Evolutionary conservation across 1,140 invertebrate species (phyloP), one percentile per base, ranked within the genome.

Genomic region (Thrips palmi): DNA sequence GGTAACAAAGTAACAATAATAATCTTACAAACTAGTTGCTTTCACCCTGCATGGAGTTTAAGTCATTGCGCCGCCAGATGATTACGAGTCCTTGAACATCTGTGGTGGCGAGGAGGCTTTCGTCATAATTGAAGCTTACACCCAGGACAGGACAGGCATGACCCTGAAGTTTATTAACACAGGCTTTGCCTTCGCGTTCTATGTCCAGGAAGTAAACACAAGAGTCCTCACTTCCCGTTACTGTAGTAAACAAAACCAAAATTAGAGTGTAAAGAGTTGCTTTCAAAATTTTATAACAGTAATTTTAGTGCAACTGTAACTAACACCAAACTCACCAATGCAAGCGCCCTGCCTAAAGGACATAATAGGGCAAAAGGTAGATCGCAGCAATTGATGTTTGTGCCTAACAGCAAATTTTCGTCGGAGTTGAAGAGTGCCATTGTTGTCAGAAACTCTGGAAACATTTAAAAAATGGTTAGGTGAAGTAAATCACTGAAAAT

Each of bases 51-150:
- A n/a, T n/a, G n/a, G n/a, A n/a, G n/a, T n/a, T n/a, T n/a, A n/a
- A n/a, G n/a, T n/a, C n/a, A n/a, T n/a, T n/a, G n/a, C n/a, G n/a
- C n/a, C n/a, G n/a, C 83, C 84, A 88, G 35, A 88, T 68, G 49
- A 89, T 88, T 40, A 89, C 76, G 46, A 83, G 70, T 6, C 84
- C 85, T 48, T 80, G 68, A 37, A 72, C 61, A 63, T 91, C 86
- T 53, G 76, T 80, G 20, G 80, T 83, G 28, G 83, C 84, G 21
- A 91, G 60, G 42, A 88, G 60, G 52, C 78, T 81, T 61, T 89
- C 85, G 59, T 89, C 82, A 60, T 82, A 84, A 61, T 86, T 88
- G 54, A 91, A 88, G 48, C 73, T 77, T 10, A 89, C 74, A 39
- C 82, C 77, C 3, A 87, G 57, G 20, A 86, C 79, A 2, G 83